Percentiles rank a stretch among this genome's conserved stretches.
Conservation (phyloP, 1,140 invertebrate genomes). For the Drosophila virilis region DNA sequence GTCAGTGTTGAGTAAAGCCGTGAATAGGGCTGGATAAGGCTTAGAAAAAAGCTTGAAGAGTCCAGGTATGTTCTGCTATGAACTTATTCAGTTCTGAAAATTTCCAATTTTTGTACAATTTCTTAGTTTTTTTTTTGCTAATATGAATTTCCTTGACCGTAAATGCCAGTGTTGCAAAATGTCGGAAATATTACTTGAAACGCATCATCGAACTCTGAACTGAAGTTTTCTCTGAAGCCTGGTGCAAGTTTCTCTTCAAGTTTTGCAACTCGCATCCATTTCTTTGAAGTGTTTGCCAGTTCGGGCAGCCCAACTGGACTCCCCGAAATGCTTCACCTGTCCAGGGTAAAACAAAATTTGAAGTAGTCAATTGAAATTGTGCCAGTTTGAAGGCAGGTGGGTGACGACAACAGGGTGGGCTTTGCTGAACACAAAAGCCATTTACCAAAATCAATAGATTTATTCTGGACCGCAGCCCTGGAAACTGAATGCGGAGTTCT, state of each 20-base stretch:
- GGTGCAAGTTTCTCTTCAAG: neutral
- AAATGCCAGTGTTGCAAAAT: neutral
- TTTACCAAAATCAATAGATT: constrained; percentile 81
- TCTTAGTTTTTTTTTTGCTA: too few relatives aligned
- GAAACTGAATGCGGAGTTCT: constrained; percentile 14
- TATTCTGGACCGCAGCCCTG: constrained; percentile 69
- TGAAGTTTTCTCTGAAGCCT: neutral
- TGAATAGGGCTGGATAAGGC: too few relatives aligned
- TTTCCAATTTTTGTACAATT: too few relatives aligned
- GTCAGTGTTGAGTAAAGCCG: too few relatives aligned
- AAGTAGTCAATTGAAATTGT: constrained; percentile 37
- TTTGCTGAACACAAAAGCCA: constrained; percentile 61
- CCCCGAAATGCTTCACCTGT: neutral
- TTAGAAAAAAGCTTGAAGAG: too few relatives aligned
- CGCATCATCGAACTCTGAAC: neutral
- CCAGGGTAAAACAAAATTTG: constrained; percentile 41
- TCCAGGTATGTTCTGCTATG: too few relatives aligned
- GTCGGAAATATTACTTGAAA: neutral
- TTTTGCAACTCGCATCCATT: neutral
- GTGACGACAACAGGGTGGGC: neutral
- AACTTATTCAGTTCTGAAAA: too few relatives aligned
- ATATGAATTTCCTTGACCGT: neutral
- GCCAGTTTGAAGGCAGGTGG: constrained; percentile 30
- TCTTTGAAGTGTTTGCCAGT: neutral
- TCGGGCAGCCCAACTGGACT: neutral